Evolutionary conservation across 2,888 invertebrate genomes (phyloP), one percentile per base, ranked within the genome.

Genomic region (Bimastos eiseni): DNA sequence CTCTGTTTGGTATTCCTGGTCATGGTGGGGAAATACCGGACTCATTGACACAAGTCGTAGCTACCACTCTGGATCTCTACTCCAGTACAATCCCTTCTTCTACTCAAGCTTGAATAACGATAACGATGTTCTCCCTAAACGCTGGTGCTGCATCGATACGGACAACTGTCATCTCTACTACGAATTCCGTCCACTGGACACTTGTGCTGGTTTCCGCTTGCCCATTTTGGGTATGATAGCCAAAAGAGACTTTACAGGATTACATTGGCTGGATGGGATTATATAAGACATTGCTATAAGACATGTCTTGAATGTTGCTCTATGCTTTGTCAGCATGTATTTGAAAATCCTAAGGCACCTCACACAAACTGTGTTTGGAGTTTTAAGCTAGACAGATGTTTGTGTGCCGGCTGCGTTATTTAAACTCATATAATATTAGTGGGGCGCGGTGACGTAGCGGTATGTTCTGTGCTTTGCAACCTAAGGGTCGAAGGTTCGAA

Each of bases 111-210:
- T 49, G 13, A 24, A 91, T 70, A n/a, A 83, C 36, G 21, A 41
- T 2, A 38, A 91, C 38, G 91, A 91, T 30, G 33, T 86, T 49
- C 84, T 84, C 6, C 91, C 91, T 24, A 91, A 91, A 33, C 24
- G 38, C 15, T 90, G 90, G 91, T 91, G 91, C 34, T 91, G 91
- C 37, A 44, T 37, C 0, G 90, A 91, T 1, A 89, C 91, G 24
- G 21, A 36, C 86, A 91, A 91, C 88, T 91, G 91, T 86, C n/a
- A 90, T 24, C 91, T 91, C 49, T 91, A 44, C 89, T 91, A 91
- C 86, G 41, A 55, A 88, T 37, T 91, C 90, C 83, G 91, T 55
- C 91, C 91, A 83, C 83, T 86, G 33, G 83, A 86, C 84, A 49
- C 37, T 49, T 91, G 91, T 41, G 89, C 21, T n/a, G 33, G 38